Evolutionary conservation across 2,888 invertebrate species (phyloP), one percentile per base, ranked within the genome.

Genomic region (Laspeyria flexula): DNA sequence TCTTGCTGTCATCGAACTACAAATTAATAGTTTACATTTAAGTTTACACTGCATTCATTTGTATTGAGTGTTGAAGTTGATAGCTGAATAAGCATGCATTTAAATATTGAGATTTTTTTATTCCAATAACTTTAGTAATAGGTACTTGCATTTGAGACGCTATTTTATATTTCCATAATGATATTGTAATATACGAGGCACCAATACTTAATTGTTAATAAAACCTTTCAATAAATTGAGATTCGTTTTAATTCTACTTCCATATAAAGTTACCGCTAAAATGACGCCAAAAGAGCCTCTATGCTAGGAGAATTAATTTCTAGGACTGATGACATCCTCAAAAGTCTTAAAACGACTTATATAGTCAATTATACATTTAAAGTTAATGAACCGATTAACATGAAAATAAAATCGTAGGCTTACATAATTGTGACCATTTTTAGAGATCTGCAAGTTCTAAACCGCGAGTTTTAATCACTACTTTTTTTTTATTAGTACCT

Each of bases 121-220:
- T 60, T 60, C 54, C 49, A 54, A 48, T 46, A 54, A 44, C 6
- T 37, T 61, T 52, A 56, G 59, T 55, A 51, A 7, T 25, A 25
- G 25, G 47, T 50, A 25, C 27, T 51, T 57, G 55, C 51, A 61
- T 55, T 65, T 60, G 54, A 66, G 60, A 65, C 52, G 45, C 59
- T 61, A 55, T 60, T 57, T 49, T 58, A 37, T 68, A 55, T 55
- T 63, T 64, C 48, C 47, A 45, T 62, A 62, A 49, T 52, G 42
- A 56, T 60, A 66, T 68, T 73, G 63, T 78, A 72, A 73, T 68
- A 65, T 71, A 69, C 47, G 65, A 80, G 81, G 85, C 86, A 78
- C 71, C 72, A 78, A 81, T 86, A 86, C 86, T 88, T 87, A 85
- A 84, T 69, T 86, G 79, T 84, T 77, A 83, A 79, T 83, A 83